Percentiles rank a stretch among this genome's conserved stretches.
Evolutionary conservation across 2,888 invertebrate genomes (phyloP).

Genomic region (Papilio elwesi): DNA sequence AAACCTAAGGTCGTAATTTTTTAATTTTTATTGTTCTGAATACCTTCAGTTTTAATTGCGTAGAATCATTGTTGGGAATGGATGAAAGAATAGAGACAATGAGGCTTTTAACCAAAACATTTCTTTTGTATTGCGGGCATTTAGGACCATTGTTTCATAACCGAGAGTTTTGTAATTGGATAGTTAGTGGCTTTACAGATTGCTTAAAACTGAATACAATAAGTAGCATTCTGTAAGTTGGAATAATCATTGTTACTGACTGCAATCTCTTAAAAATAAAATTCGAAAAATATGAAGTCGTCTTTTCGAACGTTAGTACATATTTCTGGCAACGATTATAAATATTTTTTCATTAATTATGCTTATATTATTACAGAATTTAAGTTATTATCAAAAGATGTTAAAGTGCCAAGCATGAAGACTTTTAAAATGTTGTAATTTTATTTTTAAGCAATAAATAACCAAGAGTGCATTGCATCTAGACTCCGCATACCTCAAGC

Average conservation of each 20-base stretch:
- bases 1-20: background rate
- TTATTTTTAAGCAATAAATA: too few species aligned
- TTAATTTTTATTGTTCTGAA: slow-evolving; percentile 6
- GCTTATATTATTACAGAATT: too few species aligned
- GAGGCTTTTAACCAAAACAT: slow-evolving; percentile 26
- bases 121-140: slow-evolving; percentile 27
- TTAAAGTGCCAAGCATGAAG: too few species aligned
- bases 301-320: too few species aligned
- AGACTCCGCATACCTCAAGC: too few species aligned
- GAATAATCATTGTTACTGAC: background rate
- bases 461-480: too few species aligned
- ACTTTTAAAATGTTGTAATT: too few species aligned
- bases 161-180: slow-evolving; percentile 22
- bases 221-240: slow-evolving; percentile 1
- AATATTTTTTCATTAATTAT: too few species aligned
- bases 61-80: slow-evolving; percentile 19
- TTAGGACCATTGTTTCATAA: slow-evolving; percentile 31
- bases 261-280: background rate
- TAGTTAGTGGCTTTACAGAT: slow-evolving; percentile 16
- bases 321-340: background rate
- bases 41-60: slow-evolving; percentile 19
- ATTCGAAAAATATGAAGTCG: background rate
- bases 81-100: slow-evolving; percentile 31
- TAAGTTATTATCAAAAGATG: too few species aligned
- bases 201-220: slow-evolving; percentile 18